phyloP scores from a whole-genome alignment of 2,797 vertebrate species.

The Ciconia nigra region DNA sequence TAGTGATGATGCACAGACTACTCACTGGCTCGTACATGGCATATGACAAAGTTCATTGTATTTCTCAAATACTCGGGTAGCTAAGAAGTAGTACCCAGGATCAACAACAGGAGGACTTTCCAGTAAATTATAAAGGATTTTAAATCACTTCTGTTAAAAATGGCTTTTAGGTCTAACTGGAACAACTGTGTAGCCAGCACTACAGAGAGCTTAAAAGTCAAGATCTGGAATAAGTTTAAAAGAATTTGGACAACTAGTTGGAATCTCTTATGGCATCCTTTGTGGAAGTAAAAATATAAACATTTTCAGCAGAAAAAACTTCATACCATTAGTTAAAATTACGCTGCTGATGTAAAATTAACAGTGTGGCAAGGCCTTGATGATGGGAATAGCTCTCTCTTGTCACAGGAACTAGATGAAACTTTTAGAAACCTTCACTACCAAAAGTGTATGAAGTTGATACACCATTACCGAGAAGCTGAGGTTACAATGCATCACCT shows the following conservation, averaged over 20 bases:
- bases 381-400: background rate
- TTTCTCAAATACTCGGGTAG: background rate
- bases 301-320: background rate
- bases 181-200: background rate
- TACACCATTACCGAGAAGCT: fast-evolving
- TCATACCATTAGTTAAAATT: background rate
- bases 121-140: background rate
- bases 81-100: background rate
- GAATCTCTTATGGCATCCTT: background rate
- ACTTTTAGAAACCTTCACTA: background rate
- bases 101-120: background rate
- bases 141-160: background rate
- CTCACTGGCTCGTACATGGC: background rate
- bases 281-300: background rate
- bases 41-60: background rate
- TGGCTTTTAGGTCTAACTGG: background rate
- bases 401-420: background rate
- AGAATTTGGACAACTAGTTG: background rate
- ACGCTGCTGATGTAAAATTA: background rate
- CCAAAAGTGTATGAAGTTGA: too few relatives aligned
- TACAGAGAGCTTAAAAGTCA: background rate
- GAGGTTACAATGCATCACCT: background rate
- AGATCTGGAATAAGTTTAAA: background rate
- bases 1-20: background rate
- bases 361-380: background rate